A percentile compares a stretch with the other conserved stretches of the same genome.
Conservation (phyloP, 2,888 invertebrate genomes). For the Meteorus colon region DNA sequence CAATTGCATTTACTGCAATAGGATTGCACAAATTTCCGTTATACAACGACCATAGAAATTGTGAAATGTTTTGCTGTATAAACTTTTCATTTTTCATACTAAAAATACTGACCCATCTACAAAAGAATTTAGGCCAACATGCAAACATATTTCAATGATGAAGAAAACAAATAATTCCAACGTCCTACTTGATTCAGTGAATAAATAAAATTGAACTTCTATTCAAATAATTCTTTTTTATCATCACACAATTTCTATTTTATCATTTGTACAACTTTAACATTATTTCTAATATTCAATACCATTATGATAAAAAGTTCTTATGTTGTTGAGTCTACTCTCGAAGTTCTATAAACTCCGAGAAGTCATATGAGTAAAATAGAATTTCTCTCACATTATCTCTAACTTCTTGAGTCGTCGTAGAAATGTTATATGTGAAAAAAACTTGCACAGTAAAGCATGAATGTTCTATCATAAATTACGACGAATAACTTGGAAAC, state of each 20-base stretch:
- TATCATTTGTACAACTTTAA: not conserved
- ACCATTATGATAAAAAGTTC: not conserved
- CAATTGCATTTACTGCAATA: not conserved
- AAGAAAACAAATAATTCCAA: not conserved
- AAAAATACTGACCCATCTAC: not conserved
- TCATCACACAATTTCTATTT: no score
- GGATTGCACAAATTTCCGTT: not conserved
- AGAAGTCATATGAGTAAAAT: not conserved
- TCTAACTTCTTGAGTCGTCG: not conserved
- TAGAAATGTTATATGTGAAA: not conserved
- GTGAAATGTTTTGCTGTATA: not conserved
- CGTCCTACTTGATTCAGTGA: no score
- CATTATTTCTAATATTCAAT: not conserved
- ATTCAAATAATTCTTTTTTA: no score
- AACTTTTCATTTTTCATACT: not conserved
- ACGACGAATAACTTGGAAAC: not conserved
- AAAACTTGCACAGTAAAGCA: not conserved
- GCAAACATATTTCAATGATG: not conserved
- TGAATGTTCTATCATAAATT: not conserved
- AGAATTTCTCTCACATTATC: not conserved
- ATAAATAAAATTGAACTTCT: no score
- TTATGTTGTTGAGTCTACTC: not conserved
- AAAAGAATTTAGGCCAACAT: not conserved
- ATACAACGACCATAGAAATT: not conserved
- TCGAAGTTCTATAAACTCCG: not conserved